Base-by-base conservation (phyloP, 2,888 invertebrate species). In the Falcaria lacertinaria region DNA sequence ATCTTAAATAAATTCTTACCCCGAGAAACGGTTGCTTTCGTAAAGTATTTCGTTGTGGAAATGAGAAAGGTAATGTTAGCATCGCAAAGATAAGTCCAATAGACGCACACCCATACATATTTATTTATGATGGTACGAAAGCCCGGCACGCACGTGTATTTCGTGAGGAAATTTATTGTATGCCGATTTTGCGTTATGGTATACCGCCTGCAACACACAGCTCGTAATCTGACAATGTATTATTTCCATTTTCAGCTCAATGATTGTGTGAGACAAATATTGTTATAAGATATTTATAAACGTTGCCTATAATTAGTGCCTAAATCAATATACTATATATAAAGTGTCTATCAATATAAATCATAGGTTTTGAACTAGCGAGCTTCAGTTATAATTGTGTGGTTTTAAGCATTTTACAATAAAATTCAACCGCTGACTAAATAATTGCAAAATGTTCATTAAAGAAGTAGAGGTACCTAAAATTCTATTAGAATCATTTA, bases 111-210 rank as follows among this genome's bases (percentile, higher is more conserved):
- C 74, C 75, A 81, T 82, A 82, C 79, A 28, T 79, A 72, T 75
- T 70, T 83, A 82, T 85, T 83, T 85, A 82, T 82, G 81, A 74
- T 78, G 67, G 72, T 69, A 71, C 74, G 69, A 64, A 75, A 55
- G 52, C 57, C 65, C 66, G 67, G 74, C 77, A 82, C 81, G 81
- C 83, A 82, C 77, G 76, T 81, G 79, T 81, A 83, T 85, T 84
- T 75, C 63, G 79, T 71, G 64, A 57, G 69, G 52, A 69, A 80
- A 85, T 84, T 84, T 84, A 85, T 83, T 71, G 77, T 73, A 69
- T 73, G 80, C 74, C 75, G 74, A 84, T 76, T 76, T 74, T 66
- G 74, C 76, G 77, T 76, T 80, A 74, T 69, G 62, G 63, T 53
- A 68, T 75, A 73, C 70, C 61, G 75, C 72, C 49, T 42, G 68